Percentiles rank a stretch among this genome's conserved stretches.
Conservation (phyloP, 2,888 invertebrate genomes). For the Xestia sexstrigata region DNA sequence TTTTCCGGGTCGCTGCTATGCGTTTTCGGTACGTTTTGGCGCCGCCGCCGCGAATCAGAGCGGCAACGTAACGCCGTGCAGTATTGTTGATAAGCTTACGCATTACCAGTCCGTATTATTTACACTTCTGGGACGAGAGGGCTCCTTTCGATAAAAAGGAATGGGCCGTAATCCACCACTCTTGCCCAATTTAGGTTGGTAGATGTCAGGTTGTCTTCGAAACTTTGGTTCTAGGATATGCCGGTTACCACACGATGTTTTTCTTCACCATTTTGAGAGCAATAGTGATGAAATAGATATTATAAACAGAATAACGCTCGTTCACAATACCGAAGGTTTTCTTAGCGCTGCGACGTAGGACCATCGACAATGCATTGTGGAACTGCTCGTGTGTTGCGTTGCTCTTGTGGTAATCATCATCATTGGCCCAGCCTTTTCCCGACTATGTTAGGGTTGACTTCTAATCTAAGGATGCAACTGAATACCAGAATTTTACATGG, state of each 20-base stretch:
- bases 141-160: neutral
- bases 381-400: neutral
- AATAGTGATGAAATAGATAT: neutral
- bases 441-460: neutral
- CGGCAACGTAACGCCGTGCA: neutral
- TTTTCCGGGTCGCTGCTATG: constrained; percentile 7
- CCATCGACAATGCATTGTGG: neutral
- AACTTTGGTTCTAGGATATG: neutral
- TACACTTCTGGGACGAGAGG: neutral
- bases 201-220: neutral
- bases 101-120: neutral
- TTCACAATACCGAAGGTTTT: neutral
- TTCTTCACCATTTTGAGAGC: neutral
- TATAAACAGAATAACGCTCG: too few species aligned
- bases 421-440: neutral
- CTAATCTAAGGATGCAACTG: too few species aligned
- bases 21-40: neutral
- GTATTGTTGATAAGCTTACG: neutral
- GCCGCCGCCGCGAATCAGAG: neutral
- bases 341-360: neutral
- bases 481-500: neutral
- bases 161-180: neutral
- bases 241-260: neutral
- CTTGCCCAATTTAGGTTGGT: neutral
- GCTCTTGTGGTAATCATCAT: neutral